Evolutionary conservation across 2,888 invertebrate genomes (phyloP), one percentile per base, ranked within the genome.

Genomic region (Cephus spinipes): DNA sequence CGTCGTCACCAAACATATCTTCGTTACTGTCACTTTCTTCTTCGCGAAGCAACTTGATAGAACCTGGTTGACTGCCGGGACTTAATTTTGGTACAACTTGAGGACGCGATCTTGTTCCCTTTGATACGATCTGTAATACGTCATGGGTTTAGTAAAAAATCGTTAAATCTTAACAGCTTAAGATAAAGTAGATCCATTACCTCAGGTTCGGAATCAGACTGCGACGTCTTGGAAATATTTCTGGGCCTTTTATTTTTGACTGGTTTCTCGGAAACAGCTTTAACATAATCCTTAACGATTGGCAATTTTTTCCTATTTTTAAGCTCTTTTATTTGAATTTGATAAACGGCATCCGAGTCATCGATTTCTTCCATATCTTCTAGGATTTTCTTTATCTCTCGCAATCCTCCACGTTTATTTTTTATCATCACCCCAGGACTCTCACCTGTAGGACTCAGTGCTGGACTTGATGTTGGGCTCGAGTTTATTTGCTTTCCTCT

Each of bases 301-400:
- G 33, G 55, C 6, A 55, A 75, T 31, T 76, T 81, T 4, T 71
- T 36, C 76, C 79, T 86, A 23, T 75, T 75, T 76, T 87, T 33
- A 79, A 89, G 88, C 81, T 89, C 87, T 76, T 84, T 86, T 79
- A 89, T 89, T 85, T 86, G 87, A 75, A 90, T 87, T 78, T 89
- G 90, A 78, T 89, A 90, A 76, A 90, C 89, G 36, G 84, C 87
- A 74, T 89, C 89, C 23, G 90, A 87, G 34, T 90, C 85, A 69
- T 84, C 84, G 12, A 78, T 73, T 73, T 81, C 86, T 73, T 81
- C 86, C 76, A 90, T 89, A 32, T 85, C 82, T 32, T 84, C 79
- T 69, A 90, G 76, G 74, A 83, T 82, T 75, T 87, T 82, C 78
- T 81, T 86, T 79, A 89, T 84, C 73, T 89, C 87, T 35, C 79